Percentiles rank a stretch among this genome's conserved stretches.
Evolutionary conservation across 2,888 invertebrate genomes (phyloP).

Genomic region (Chymomyza fuscimana): DNA sequence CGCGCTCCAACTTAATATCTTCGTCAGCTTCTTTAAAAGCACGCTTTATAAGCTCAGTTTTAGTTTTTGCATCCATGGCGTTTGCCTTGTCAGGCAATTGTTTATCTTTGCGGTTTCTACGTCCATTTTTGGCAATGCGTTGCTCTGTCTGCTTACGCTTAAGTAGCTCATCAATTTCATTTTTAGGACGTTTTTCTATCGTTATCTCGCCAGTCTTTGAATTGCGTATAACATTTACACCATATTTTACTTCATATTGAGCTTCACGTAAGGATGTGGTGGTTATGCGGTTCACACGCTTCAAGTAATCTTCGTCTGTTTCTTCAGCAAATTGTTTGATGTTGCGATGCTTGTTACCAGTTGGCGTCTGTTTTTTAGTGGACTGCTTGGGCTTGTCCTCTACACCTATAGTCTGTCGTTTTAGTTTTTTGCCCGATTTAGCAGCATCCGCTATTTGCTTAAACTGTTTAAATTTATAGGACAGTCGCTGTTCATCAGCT

Average conservation of each 20-base stretch:
- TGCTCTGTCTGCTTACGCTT: slow-evolving; percentile 76
- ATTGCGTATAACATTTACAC: slow-evolving; percentile 82
- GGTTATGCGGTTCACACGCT: slow-evolving; percentile 84
- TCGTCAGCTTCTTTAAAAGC: slow-evolving; percentile 73
- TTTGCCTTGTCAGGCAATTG: slow-evolving; percentile 23
- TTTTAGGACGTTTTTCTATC: slow-evolving; percentile 80
- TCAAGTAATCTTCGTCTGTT: slow-evolving; percentile 83
- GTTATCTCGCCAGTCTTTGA: slow-evolving; percentile 80
- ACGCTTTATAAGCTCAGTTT: slow-evolving; percentile 75
- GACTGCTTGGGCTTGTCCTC: slow-evolving; percentile 75
- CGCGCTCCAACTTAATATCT: slow-evolving; percentile 45
- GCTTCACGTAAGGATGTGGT: slow-evolving; percentile 83
- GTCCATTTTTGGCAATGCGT: slow-evolving; percentile 75
- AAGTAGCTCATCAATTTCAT: slow-evolving; percentile 81
- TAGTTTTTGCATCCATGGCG: slow-evolving; percentile 64
- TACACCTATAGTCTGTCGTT: slow-evolving; percentile 61
- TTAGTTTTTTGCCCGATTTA: slow-evolving; percentile 74
- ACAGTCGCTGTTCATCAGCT: slow-evolving; percentile 86
- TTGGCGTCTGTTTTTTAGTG: slow-evolving; percentile 44
- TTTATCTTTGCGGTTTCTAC: slow-evolving; percentile 69
- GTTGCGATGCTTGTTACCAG: slow-evolving; percentile 80
- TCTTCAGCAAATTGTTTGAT: slow-evolving; percentile 84
- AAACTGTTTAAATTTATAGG: slow-evolving; percentile 85
- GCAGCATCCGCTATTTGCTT: slow-evolving; percentile 82
- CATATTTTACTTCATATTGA: slow-evolving; percentile 83